Conservation (phyloP, 2,888 invertebrate genomes). For the Drosophila silvestris region DNA sequence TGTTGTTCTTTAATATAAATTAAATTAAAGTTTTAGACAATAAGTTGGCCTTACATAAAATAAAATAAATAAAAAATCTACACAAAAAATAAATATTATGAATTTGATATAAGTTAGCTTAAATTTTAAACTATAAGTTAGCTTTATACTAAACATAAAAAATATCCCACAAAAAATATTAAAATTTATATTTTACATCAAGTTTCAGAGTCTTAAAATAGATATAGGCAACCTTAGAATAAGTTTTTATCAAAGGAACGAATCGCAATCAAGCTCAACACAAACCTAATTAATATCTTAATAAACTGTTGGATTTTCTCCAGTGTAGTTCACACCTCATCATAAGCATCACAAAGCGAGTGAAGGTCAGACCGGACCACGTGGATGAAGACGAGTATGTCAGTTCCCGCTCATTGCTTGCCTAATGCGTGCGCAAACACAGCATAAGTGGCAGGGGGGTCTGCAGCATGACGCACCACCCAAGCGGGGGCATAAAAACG, state of each 20-base stretch:
- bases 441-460: slow-evolving; percentile 20
- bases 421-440: slow-evolving; percentile 50
- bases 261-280: neutral
- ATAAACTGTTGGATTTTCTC: slow-evolving; percentile 11
- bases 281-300: neutral
- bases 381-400: slow-evolving; percentile 34
- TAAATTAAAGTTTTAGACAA: neutral
- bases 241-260: neutral
- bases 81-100: neutral
- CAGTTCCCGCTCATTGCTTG: slow-evolving; percentile 12
- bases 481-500: slow-evolving; percentile 43
- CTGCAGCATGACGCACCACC: slow-evolving; percentile 38
- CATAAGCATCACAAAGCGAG: slow-evolving; percentile 15
- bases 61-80: neutral
- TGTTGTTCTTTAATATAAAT: neutral
- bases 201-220: neutral
- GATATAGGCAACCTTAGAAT: neutral
- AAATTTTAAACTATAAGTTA: neutral
- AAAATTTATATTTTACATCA: neutral
- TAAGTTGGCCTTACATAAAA: neutral
- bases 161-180: neutral
- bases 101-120: neutral
- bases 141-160: neutral
- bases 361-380: slow-evolving; percentile 60
- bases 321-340: slow-evolving; percentile 64